These are phyloP conservation scores for Cyprinodon diabolis DNA, from an alignment of 2,797 vertebrate species.

Conservation along the genomic window DNA sequence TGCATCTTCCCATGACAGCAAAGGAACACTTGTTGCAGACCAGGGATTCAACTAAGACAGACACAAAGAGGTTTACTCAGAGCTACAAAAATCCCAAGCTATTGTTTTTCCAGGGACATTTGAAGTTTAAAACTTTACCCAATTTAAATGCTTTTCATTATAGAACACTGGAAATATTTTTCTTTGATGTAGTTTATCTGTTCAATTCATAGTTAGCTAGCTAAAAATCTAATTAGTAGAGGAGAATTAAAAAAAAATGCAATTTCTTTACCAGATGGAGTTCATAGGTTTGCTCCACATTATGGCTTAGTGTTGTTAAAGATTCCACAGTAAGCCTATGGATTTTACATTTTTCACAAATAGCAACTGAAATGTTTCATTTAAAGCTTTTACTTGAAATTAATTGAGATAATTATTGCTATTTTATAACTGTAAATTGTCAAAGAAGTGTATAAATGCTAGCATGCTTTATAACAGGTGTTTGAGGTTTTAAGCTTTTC, in stretches of 20 bases:
- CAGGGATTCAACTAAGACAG: slow-evolving; percentile 69
- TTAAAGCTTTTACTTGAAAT: not conserved
- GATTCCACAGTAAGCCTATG: not conserved
- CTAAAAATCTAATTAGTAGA: no score
- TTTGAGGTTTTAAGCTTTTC: no score
- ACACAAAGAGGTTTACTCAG: slow-evolving; percentile 9
- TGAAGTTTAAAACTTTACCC: no score
- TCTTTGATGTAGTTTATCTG: no score
- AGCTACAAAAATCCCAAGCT: not conserved
- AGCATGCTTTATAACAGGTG: no score
- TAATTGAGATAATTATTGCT: not conserved
- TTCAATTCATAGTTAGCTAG: no score
- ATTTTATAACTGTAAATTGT: not conserved
- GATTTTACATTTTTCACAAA: not conserved
- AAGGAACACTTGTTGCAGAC: slow-evolving; percentile 63
- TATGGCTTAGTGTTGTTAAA: not conserved
- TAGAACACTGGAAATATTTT: no score
- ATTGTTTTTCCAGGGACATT: not conserved
- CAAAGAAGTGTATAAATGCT: no score
- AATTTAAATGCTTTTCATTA: no score
- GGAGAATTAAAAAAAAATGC: not conserved
- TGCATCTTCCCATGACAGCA: slow-evolving; percentile 1
- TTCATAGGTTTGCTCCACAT: not conserved
- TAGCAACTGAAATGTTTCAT: not conserved
- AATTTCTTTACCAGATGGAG: not conserved